Evolutionary conservation across 2,797 vertebrate species (phyloP).

Genomic region (Poeciliopsis paucimaculata): DNA sequence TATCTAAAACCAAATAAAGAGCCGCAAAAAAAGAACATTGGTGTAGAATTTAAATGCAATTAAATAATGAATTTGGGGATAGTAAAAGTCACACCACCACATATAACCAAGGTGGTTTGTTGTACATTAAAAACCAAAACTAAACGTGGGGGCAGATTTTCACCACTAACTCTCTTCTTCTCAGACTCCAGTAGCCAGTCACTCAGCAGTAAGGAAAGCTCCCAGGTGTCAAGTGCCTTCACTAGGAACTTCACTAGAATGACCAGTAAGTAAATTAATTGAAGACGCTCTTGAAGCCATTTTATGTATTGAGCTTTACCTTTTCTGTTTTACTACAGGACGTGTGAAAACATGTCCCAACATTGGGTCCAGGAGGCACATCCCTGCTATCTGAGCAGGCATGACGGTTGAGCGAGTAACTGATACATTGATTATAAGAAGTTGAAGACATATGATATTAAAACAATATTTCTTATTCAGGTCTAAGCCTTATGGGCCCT

Average conservation of each 20-base stretch:
- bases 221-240: constrained; percentile 24
- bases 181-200: constrained; percentile 57
- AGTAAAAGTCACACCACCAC: neutral
- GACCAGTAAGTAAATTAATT: constrained; percentile 16
- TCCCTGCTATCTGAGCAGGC: constrained; percentile 9
- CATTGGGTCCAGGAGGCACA: constrained; percentile 2
- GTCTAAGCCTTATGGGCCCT: no score
- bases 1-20: no score
- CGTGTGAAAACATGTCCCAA: constrained; percentile 15
- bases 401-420: constrained; percentile 15
- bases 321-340: constrained; percentile 37
- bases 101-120: neutral
- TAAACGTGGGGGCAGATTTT: neutral
- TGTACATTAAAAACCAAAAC: neutral
- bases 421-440: constrained; percentile 7
- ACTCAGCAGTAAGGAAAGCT: constrained; percentile 37
- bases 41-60: constrained; percentile 60
- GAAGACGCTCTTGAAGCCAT: neutral
- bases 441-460: neutral
- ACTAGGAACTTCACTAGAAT: constrained; percentile 20
- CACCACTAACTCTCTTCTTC: neutral
- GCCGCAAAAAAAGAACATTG: constrained; percentile 28
- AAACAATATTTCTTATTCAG: neutral
- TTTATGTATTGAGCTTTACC: neutral
- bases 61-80: constrained; percentile 41